Evolutionary conservation across 92 coral and sea anemone genomes (phyloP), one percentile per base, ranked within the genome.

Genomic region (Palythoa heliodiscus): DNA sequence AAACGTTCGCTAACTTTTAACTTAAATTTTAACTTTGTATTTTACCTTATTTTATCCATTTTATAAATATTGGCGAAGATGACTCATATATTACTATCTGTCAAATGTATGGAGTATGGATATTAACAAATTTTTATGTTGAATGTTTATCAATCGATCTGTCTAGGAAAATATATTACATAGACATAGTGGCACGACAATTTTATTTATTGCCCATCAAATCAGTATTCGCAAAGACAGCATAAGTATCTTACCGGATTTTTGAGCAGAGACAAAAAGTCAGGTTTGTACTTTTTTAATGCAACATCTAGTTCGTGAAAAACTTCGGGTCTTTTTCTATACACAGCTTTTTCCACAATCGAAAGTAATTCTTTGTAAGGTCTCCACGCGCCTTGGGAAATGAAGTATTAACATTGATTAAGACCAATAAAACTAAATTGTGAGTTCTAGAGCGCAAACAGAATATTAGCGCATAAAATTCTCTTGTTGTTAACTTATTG

Each of bases 341-440:
- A 92, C 16, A 96, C 91, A 16, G 98, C 98, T 70, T 93, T 88
- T 83, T 96, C 99, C 61, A 96, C 99, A 54, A 89, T 87, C 48
- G 95, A 89, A 48, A 91, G 92, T 52, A 96, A 87, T 66, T 92
- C 98, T 71, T 96, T 96, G 82, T 95, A 96, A 16, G 99, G 98
- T 82, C 93, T 91, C 99, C 99, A 94, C 39, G 87, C 88, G 54
- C 99, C 99, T 96, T 64, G 61, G 75, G 25, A 70, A 1, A 68
- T 54, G 37, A 73, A 19, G 72, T 29, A 72, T 48, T n/a, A 48
- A 9, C 39, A 8, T 4, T 13, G 10, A 74, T 67, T 50, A 71
- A 66, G 35, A 15, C 24, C 50, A 38, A 82, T 23, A 11, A 66
- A 13, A 74, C 1, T 17, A 24, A 23, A 22, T 54, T 66, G 19